Evolutionary conservation across 2,797 vertebrate species (phyloP).

Genomic region (Acomys russatus): DNA sequence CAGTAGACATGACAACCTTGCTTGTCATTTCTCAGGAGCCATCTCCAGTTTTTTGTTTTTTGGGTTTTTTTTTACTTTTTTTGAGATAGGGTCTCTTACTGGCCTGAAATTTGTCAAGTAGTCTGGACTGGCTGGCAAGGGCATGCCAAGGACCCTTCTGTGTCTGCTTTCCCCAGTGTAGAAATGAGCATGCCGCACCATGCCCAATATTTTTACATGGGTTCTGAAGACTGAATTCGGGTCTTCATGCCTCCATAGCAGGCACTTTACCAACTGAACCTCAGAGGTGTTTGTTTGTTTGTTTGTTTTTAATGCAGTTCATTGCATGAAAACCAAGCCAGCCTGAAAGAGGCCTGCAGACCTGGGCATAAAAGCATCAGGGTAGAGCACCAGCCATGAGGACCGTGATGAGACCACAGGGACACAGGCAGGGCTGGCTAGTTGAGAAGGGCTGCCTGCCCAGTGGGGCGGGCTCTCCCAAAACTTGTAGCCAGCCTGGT

Average conservation of each 20-base stretch:
- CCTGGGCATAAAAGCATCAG: accelerated
- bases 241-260: neutral
- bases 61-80: neutral
- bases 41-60: neutral
- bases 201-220: neutral
- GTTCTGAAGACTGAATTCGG: neutral
- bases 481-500: accelerated
- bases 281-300: too few relatives aligned
- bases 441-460: neutral
- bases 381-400: neutral
- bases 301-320: neutral
- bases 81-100: neutral
- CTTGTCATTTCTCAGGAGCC: neutral
- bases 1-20: neutral
- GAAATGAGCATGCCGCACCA: neutral
- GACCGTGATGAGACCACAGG: neutral
- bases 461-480: too few relatives aligned
- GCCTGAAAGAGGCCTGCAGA: neutral
- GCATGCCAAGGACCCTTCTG: neutral
- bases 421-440: neutral
- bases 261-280: neutral
- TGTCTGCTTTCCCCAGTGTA: neutral
- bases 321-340: neutral
- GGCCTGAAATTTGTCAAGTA: neutral
- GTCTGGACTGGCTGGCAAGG: neutral